Conservation (phyloP, 2,797 vertebrate genomes). For the Phalanger gymnotis region DNA sequence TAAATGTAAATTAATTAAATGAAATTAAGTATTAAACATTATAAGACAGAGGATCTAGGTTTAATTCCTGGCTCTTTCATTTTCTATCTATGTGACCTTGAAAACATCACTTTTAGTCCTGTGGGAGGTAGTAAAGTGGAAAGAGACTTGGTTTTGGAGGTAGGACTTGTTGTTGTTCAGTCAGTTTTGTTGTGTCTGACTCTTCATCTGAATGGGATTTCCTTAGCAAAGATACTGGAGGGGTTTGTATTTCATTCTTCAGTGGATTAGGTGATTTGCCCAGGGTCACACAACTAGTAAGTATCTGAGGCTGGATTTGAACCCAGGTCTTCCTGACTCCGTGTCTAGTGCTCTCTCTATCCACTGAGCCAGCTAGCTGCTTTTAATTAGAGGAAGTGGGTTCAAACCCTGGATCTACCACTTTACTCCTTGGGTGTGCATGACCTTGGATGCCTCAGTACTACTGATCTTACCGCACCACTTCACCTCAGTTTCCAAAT, state of each 20-base stretch:
- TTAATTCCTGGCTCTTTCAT: background rate
- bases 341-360: no score
- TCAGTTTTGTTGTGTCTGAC: background rate
- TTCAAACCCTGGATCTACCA: no score
- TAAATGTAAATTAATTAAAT: no score
- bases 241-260: background rate
- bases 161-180: no score
- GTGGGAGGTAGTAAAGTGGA: background rate
- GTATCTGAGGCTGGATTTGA: background rate
- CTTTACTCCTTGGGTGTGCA: no score
- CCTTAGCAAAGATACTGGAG: background rate
- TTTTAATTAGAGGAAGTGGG: no score
- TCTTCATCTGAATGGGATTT: background rate
- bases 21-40: no score
- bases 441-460: no score
- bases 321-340: background rate
- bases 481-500: no score
- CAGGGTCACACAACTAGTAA: background rate
- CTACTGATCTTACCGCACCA: no score
- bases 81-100: background rate
- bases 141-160: background rate
- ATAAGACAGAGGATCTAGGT: background rate
- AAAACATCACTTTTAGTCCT: background rate
- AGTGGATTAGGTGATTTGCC: background rate
- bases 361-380: no score